A percentile compares a stretch with the other conserved stretches of the same genome.
phyloP scores from a whole-genome alignment of 2,797 vertebrate species.

The Gymnodraco acuticeps region DNA sequence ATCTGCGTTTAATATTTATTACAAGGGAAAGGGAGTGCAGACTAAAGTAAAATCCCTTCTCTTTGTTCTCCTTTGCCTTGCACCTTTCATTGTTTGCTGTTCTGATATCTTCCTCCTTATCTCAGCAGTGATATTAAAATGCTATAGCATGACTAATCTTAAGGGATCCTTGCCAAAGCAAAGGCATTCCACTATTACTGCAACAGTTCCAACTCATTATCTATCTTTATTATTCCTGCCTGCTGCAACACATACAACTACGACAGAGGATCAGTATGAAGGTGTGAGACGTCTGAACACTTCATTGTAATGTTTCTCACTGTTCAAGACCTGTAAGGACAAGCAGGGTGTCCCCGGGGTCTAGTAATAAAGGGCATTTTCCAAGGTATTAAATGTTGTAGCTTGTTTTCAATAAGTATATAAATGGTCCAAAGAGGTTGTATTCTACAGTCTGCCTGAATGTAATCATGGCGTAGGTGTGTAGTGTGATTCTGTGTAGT shows the following conservation, averaged over 20 bases:
- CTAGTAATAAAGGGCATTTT: too few species aligned
- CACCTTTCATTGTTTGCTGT: not conserved
- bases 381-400: too few species aligned
- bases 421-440: too few species aligned
- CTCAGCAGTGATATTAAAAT: not conserved
- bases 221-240: slow-evolving; percentile 1
- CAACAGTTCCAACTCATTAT: not conserved
- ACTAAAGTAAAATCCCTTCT: not conserved
- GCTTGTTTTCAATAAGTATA: too few species aligned
- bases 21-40: not conserved
- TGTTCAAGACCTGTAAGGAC: not conserved
- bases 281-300: slow-evolving; percentile 6
- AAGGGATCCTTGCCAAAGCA: slow-evolving; percentile 21
- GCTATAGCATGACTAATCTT: slow-evolving; percentile 11
- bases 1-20: too few species aligned
- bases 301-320: slow-evolving; percentile 23
- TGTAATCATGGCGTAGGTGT: too few species aligned
- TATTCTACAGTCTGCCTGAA: too few species aligned
- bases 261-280: not conserved
- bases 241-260: not conserved
- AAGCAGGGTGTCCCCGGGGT: too few species aligned
- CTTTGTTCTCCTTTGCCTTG: not conserved
- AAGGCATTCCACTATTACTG: slow-evolving; percentile 6
- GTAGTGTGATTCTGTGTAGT: too few species aligned
- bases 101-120: not conserved